Percentiles rank a stretch among this genome's conserved stretches.
phyloP scores from a whole-genome alignment of 2,113 vertebrate genomes.

The Oncorhynchus kisutch region DNA sequence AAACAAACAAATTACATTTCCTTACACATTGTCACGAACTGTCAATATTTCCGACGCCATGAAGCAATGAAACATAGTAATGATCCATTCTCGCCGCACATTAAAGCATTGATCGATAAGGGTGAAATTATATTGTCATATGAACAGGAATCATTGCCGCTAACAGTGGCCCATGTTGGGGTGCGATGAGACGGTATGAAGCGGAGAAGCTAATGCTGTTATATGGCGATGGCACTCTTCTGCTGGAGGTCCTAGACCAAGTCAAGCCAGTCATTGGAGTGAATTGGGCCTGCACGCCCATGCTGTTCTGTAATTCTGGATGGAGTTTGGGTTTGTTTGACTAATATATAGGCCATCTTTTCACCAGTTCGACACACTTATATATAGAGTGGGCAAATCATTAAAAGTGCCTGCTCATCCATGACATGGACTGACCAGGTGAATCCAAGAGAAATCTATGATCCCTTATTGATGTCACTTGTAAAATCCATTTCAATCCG shows the following conservation, averaged over 20 bases:
- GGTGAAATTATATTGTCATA: conserved; percentile 55
- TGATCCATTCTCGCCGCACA: conserved; percentile 53
- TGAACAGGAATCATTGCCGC: conserved; percentile 37
- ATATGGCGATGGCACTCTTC: conserved; percentile 7
- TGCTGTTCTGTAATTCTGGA: too few species aligned
- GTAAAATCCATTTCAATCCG: too few species aligned
- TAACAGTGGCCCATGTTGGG: not conserved
- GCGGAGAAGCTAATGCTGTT: not conserved
- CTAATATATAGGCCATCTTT: too few species aligned
- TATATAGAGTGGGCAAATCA: too few species aligned
- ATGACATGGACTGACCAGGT: too few species aligned
- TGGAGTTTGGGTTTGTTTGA: too few species aligned
- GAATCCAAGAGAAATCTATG: too few species aligned
- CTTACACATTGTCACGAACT: conserved; percentile 19
- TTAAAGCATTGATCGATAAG: conserved; percentile 58
- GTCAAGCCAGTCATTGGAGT: not conserved
- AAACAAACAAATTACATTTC: conserved; percentile 16
- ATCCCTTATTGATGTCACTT: too few species aligned
- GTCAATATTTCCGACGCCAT: conserved; percentile 21
- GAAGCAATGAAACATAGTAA: conserved; percentile 28
- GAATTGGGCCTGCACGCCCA: not conserved
- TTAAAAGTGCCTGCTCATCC: too few species aligned
- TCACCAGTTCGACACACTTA: too few species aligned
- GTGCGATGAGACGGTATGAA: conserved; percentile 21
- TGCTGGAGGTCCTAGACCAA: not conserved